Evolutionary conservation across 2,888 invertebrate species (phyloP), one percentile per base, ranked within the genome.

Genomic region (Drosophila nigritarsus): DNA sequence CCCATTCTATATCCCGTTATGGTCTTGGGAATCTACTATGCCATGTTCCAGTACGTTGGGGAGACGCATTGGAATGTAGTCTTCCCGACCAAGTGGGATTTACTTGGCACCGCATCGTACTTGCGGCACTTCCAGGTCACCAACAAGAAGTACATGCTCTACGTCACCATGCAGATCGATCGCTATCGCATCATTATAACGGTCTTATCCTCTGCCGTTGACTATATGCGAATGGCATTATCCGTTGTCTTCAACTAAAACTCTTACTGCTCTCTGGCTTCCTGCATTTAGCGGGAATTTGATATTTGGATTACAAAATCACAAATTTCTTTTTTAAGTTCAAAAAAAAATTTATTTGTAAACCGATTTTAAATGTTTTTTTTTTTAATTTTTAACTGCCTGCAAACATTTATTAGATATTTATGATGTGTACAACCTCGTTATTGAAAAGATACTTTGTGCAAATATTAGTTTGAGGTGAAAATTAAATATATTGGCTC

Each of bases 211-310:
- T 89, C 92, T 15, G 82, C 87, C 27, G 63, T 91, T n/a, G 92
- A 92, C 66, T 92, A 92, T 66, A 66, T 90, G 49, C 89, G 92
- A 1, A 81, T 92, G 82, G 88, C 80, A 8, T 55, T 90, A 5
- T 80, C 79, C 29, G 56, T 91, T 34, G 42, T 87, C n/a, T 80
- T 81, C 54, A 60, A 38, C 18, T 79, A 49, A 51, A 34, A 49
- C n/a, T 27, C 42, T 13, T 42, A 42, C 6, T n/a, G n/a, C n/a
- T n/a, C 13, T 42, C 11, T 24, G 5, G 11, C 20, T 7, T 51
- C 8, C 1, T 20, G 0, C 20, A 8, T 5, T 40, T 29, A 0
- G 8, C 30, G 4, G 54, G n/a, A 24, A 38, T 8, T 29, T 32
- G 6, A 65, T 15, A 32, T 66, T 66, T 40, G 13, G 36, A 51